Base-by-base conservation (phyloP, 2,113 vertebrate species). In the Aphyosemion australe region DNA sequence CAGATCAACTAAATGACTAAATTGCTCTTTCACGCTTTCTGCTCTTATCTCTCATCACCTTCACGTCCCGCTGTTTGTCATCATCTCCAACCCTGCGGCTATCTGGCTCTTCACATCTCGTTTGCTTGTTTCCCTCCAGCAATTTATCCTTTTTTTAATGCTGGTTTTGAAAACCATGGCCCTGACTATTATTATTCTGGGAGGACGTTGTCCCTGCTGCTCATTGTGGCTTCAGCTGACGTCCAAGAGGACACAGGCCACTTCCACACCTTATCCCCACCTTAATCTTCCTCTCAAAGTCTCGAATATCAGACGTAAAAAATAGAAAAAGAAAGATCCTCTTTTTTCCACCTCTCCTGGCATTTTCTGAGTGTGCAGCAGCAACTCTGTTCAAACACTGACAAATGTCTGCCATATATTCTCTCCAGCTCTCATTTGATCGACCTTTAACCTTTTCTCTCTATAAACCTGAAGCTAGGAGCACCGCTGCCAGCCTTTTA, bases 141-240 rank as follows among this genome's bases (percentile, higher is more conserved):
- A 18, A 39, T 74, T 74, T 79, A 52, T 32, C 32, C 7, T 32
- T 45, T 48, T 73, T 82, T 70, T 76, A 61, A 10, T 69, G 42
- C 63, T 56, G 56, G 57, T 74, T 74, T 65, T 58, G 84, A 84
- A 65, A 71, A 79, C 61, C 57, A 11, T 61, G 54, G 69, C 72
- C 52, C 68, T 56, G 71, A 59, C 31, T 62, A 39, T 78, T 49
- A 53, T 32, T 41, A 21, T 54, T 78, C 72, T 15, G 2, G 15
- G 67, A 81, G 68, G 50, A 55, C 15, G 49, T 67, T 65, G 78
- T 80, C 75, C 67, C 57, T 54, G 66, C 63, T 32, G n/a, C n/a
- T n/a, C n/a, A n/a, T n/a, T n/a, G n/a, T n/a, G n/a, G n/a, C n/a
- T n/a, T n/a, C n/a, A n/a, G n/a, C n/a, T 32, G 32, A 32, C 7